Conservation (phyloP, 2,888 invertebrate genomes). For the Melieria crassipennis region DNA sequence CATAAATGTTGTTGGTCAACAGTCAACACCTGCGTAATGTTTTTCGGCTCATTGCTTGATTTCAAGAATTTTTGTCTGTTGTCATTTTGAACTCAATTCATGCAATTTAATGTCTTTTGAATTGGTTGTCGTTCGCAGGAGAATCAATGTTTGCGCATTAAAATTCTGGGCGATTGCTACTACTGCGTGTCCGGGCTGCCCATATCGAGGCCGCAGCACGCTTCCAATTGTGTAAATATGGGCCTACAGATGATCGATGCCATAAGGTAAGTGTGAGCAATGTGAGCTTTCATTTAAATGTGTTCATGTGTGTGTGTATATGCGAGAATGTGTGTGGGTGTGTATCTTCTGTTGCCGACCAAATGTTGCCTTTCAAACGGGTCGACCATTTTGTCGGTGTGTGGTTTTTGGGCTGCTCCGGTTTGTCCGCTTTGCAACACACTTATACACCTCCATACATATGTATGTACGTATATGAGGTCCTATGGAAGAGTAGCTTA, state of each 20-base stretch:
- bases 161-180: slow-evolving; percentile 95
- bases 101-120: background rate
- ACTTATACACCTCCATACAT: too few relatives aligned
- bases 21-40: too few relatives aligned
- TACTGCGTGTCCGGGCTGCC: slow-evolving; percentile 95
- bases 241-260: slow-evolving; percentile 96
- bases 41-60: too few relatives aligned
- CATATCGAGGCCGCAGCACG: slow-evolving; percentile 91
- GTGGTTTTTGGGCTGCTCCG: too few relatives aligned
- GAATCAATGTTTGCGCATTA: slow-evolving; percentile 94
- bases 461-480: too few relatives aligned
- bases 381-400: too few relatives aligned
- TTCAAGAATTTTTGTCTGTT: background rate
- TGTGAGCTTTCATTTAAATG: background rate
- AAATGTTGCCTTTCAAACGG: too few relatives aligned
- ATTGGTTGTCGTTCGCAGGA: slow-evolving; percentile 71
- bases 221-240: slow-evolving; percentile 96
- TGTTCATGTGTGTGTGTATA: background rate
- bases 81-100: background rate
- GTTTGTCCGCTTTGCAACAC: too few relatives aligned
- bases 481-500: too few relatives aligned
- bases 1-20: too few relatives aligned
- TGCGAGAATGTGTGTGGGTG: too few relatives aligned
- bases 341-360: too few relatives aligned
- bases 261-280: slow-evolving; percentile 73